These are phyloP conservation scores for Monoplex corrugatus DNA, from an alignment of 2,888 invertebrate genomes.

Conservation along the genomic window DNA sequence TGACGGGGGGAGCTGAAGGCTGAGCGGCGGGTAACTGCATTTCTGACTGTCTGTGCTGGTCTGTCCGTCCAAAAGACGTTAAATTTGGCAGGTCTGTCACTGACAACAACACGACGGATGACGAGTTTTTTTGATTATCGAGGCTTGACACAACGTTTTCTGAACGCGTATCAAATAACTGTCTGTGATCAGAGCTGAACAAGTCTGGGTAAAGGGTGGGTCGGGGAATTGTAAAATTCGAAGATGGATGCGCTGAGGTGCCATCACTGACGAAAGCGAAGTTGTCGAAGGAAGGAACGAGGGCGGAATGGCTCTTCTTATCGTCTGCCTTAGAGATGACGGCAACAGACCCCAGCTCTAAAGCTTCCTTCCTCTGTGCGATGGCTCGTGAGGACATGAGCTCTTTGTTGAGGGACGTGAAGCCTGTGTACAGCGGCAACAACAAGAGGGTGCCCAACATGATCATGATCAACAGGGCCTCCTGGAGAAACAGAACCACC, in stretches of 20 bases:
- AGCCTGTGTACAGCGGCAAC: constrained; percentile 73
- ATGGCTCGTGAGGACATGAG: constrained; percentile 50
- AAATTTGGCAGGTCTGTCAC: background rate
- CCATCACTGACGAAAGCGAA: constrained; percentile 23
- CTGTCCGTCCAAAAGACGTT: background rate
- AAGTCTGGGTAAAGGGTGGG: background rate
- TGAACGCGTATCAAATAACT: background rate
- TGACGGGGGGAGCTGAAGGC: background rate
- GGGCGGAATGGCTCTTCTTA: background rate
- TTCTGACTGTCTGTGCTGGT: too few relatives aligned
- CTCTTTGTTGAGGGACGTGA: constrained; percentile 66
- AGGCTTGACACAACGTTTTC: background rate
- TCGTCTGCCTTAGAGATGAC: constrained; percentile 29
- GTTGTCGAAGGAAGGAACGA: constrained; percentile 34
- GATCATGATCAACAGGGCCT: constrained; percentile 64
- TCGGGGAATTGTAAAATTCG: background rate
- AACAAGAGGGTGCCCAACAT: constrained; percentile 69
- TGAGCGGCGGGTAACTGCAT: background rate
- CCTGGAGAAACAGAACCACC: constrained; percentile 64
- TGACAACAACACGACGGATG: too few relatives aligned
- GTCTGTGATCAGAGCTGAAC: background rate
- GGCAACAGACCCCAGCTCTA: constrained; percentile 35
- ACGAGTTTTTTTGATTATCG: too few relatives aligned
- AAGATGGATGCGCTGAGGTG: background rate
- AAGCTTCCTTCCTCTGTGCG: constrained; percentile 36